Conservation (phyloP, 2,113 vertebrate genomes). For the Cyprinodon variegatus region DNA sequence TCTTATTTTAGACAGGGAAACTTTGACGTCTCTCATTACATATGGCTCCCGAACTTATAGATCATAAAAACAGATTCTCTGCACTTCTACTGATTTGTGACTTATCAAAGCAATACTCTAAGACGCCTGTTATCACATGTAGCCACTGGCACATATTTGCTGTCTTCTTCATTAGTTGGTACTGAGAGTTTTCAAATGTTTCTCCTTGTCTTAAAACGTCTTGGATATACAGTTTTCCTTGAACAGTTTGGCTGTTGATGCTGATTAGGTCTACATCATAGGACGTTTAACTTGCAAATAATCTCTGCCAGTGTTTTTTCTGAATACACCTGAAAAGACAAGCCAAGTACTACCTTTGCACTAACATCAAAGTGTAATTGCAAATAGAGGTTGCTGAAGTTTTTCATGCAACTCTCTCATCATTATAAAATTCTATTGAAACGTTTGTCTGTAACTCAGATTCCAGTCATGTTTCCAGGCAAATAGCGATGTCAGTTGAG, state of each 20-base stretch:
- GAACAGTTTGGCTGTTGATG: neutral
- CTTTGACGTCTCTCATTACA: too few species aligned
- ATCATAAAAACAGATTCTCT: too few species aligned
- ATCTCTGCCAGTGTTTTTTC: neutral
- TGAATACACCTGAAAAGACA: neutral
- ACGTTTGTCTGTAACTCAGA: constrained; percentile 12
- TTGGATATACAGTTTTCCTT: neutral
- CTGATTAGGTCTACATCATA: neutral
- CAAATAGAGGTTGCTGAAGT: neutral
- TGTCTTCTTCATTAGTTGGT: neutral
- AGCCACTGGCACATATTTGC: neutral
- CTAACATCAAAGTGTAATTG: neutral
- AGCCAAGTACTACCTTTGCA: neutral
- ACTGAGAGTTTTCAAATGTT: neutral
- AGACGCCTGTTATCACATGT: too few species aligned
- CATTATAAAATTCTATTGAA: neutral
- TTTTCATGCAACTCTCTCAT: neutral
- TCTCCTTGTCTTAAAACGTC: neutral
- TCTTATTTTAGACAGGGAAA: too few species aligned
- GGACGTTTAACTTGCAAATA: neutral
- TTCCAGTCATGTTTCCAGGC: constrained; percentile 28
- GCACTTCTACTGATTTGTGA: too few species aligned
- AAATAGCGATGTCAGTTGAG: constrained; percentile 20
- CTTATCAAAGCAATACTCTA: too few species aligned
- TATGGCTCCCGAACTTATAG: too few species aligned